A percentile compares a stretch with the other conserved stretches of the same genome.
phyloP scores from a whole-genome alignment of 2,888 invertebrate genomes.

The Exocentrus adspersus region DNA sequence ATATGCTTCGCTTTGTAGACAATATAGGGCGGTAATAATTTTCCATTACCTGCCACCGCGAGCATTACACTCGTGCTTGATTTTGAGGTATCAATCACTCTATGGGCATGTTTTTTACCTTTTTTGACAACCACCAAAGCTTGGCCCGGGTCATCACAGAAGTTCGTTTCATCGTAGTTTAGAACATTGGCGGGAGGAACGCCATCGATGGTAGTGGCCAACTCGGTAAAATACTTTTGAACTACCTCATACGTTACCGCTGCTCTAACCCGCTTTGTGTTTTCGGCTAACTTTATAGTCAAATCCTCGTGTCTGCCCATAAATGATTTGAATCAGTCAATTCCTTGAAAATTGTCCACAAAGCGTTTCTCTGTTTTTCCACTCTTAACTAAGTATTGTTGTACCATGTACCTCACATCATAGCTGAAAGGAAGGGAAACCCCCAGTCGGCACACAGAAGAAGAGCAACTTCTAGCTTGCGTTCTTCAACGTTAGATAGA shows the following conservation, averaged over 20 bases:
- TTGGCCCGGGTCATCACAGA: slow-evolving; percentile 50
- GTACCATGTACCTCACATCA: slow-evolving; percentile 23
- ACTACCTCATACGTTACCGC: slow-evolving; percentile 32
- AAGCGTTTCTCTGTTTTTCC: slow-evolving; percentile 27
- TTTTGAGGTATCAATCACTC: slow-evolving; percentile 38
- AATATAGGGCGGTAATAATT: slow-evolving; percentile 50
- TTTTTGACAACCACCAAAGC: slow-evolving; percentile 32
- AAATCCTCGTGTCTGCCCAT: slow-evolving; percentile 28
- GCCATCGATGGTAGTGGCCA: slow-evolving; percentile 27
- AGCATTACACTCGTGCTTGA: slow-evolving; percentile 51
- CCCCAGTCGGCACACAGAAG: slow-evolving; percentile 18
- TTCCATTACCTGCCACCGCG: slow-evolving; percentile 28
- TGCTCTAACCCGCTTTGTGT: slow-evolving; percentile 25
- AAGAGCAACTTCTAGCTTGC: slow-evolving; percentile 19
- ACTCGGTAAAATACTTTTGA: slow-evolving; percentile 41
- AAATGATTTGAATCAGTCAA: slow-evolving; percentile 34
- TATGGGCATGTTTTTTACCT: slow-evolving; percentile 32
- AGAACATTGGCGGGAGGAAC: slow-evolving; percentile 36
- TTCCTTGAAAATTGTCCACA: slow-evolving; percentile 29
- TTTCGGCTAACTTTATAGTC: slow-evolving; percentile 27
- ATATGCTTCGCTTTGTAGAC: slow-evolving; percentile 51
- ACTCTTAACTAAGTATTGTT: slow-evolving; percentile 12
- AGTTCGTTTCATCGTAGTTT: slow-evolving; percentile 55
- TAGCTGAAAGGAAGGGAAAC: slow-evolving; percentile 16
- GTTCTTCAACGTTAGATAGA: slow-evolving; percentile 28